A percentile compares a stretch with the other conserved stretches of the same genome.
Evolutionary conservation across 2,797 vertebrate genomes (phyloP).

Genomic region (Knipowitschia caucasica): DNA sequence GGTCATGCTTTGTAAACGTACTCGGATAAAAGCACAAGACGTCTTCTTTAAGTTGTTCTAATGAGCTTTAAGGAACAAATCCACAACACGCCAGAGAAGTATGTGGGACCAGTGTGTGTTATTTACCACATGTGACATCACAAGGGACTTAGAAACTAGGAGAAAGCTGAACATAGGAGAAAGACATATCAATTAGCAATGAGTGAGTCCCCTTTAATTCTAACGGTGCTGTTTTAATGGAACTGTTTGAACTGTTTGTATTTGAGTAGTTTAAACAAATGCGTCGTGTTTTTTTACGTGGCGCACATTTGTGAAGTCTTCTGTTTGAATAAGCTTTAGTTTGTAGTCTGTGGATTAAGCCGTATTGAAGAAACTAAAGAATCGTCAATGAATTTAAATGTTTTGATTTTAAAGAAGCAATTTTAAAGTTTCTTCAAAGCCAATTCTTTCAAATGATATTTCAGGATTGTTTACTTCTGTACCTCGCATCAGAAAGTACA

Average conservation of each 20-base stretch:
- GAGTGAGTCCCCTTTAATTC: too few species aligned
- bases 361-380: constrained; percentile 1
- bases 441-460: neutral
- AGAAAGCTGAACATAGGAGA: too few species aligned
- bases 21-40: too few species aligned
- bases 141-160: too few species aligned
- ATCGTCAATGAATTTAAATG: neutral
- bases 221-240: too few species aligned
- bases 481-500: neutral
- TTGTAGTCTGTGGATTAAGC: neutral
- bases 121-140: too few species aligned
- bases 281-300: neutral
- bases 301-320: neutral
- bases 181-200: too few species aligned
- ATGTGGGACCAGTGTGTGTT: too few species aligned
- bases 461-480: neutral
- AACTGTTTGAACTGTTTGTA: neutral
- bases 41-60: too few species aligned
- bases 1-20: too few species aligned
- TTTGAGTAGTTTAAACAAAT: neutral
- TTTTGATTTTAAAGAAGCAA: neutral
- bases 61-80: too few species aligned
- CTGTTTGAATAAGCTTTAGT: constrained; percentile 18
- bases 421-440: neutral
- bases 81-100: too few species aligned